Conservation (phyloP, 1,140 invertebrate genomes). For the Cotesia vestalis region DNA sequence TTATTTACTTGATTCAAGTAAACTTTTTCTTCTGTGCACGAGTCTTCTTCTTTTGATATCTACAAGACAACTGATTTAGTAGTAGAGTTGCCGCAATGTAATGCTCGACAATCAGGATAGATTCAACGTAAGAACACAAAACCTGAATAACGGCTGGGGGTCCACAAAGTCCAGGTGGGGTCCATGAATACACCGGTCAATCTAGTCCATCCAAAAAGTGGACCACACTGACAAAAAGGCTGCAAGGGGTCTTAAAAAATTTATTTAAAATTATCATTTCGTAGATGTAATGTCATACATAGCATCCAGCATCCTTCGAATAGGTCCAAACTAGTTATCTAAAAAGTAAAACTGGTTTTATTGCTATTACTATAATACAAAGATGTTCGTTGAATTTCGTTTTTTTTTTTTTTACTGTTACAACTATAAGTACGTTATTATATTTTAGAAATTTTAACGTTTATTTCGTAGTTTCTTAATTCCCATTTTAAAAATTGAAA, state of each 20-base stretch:
- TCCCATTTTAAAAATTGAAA: no score
- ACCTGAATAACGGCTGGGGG: slow-evolving; percentile 63
- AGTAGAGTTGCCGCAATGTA: slow-evolving; percentile 39
- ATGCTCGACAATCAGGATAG: slow-evolving; percentile 59
- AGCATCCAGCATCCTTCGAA: slow-evolving; percentile 16
- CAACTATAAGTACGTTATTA: background rate
- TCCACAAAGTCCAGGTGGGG: slow-evolving; percentile 64
- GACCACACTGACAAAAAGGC: slow-evolving; percentile 39
- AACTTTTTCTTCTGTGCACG: no score
- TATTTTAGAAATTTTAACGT: no score
- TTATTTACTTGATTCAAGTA: no score
- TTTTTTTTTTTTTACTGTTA: slow-evolving; percentile 7
- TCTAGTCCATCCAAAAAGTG: slow-evolving; percentile 51
- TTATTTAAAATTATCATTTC: slow-evolving; percentile 32
- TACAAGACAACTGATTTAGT: slow-evolving; percentile 24
- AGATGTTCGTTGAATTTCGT: background rate
- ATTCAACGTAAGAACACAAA: slow-evolving; percentile 42
- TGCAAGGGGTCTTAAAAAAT: slow-evolving; percentile 33
- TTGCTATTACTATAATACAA: background rate
- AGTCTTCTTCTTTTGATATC: background rate
- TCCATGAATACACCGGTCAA: slow-evolving; percentile 54
- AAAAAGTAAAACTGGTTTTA: slow-evolving; percentile 40
- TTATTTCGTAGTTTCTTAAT: no score
- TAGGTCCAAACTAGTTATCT: slow-evolving; percentile 36
- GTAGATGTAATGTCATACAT: slow-evolving; percentile 18